Evolutionary conservation across 2,113 vertebrate genomes (phyloP), one percentile per base, ranked within the genome.

Genomic region (Pseudonaja textilis): DNA sequence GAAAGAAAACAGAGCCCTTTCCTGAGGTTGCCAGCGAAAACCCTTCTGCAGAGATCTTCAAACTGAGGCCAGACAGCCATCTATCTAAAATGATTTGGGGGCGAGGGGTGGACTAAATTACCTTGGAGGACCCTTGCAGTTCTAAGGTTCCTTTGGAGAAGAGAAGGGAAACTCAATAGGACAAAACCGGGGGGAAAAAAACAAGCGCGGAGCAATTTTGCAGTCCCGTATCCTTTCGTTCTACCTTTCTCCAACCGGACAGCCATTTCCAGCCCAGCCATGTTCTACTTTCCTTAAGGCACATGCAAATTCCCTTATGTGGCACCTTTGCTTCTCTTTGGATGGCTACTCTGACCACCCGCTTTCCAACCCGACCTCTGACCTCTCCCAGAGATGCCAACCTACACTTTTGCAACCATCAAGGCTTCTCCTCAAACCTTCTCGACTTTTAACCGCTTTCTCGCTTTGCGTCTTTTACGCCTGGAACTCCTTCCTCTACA

Each of bases 321-420:
- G 69, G n/a, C n/a, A 8, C 93, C 85, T 88, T 93, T 47, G 1
- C 52, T 10, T 50, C 16, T 45, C 14, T n/a, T 85, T 9, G 42
- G 52, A 86, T 26, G 88, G 93, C 92, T 94, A 95, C 4, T 0
- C 90, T 86, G 90, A 91, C 92, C 90, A 87, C 52, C 23, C 0
- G 69, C 91, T 2, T 45, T 50, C 12, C 29, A 39, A 10, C n/a
- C n/a, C 16, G 5, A 42, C 11, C 39, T 39, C 25, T 25, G 89
- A 69, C 94, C 93, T 54, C 18, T 74, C n/a, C 45, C 92, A 90
- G 54, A 89, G 93, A 95, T 64, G 85, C 34, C 64, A 47, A 91
- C 57, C 6, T 0, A 12, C 20, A 52, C 93, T 89, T 45, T 96
- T 89, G 91, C 11, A 1, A 42, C 42, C 42, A n/a, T 1, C 3